Conservation (phyloP, 2,797 vertebrate species). For the Nyctalus aviator region DNA sequence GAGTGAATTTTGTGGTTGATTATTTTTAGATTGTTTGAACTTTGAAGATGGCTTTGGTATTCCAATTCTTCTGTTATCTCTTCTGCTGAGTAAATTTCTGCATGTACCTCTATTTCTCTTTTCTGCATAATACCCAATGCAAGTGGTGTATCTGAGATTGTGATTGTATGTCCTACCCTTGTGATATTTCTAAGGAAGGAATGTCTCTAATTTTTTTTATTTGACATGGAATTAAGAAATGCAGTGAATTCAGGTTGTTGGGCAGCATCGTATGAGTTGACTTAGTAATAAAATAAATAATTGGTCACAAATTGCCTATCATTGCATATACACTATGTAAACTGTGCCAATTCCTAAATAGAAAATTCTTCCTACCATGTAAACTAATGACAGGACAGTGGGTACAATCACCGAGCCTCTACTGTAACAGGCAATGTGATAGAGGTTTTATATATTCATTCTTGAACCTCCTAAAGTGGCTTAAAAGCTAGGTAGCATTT, state of each 20-base stretch:
- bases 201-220: not conserved
- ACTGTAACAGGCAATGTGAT: not conserved
- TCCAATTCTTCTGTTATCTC: not conserved
- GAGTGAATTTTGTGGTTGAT: not conserved
- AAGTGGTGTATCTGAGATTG: not conserved
- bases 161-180: not conserved
- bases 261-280: not conserved
- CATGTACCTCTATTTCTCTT: not conserved
- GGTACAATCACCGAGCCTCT: not conserved
- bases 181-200: not conserved
- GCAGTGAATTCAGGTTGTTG: not conserved
- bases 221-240: conserved; percentile 1
- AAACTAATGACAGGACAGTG: not conserved
- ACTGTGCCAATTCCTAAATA: not conserved
- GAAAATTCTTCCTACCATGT: not conserved
- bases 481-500: not conserved
- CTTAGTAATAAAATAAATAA: conserved; percentile 10
- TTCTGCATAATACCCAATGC: not conserved
- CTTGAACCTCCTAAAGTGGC: not conserved
- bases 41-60: conserved; percentile 5
- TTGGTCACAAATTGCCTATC: not conserved
- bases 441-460: not conserved
- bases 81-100: not conserved
- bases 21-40: not conserved
- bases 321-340: not conserved